phyloP scores from a whole-genome alignment of 2,797 vertebrate species.

The Sebastolobus altivelis region DNA sequence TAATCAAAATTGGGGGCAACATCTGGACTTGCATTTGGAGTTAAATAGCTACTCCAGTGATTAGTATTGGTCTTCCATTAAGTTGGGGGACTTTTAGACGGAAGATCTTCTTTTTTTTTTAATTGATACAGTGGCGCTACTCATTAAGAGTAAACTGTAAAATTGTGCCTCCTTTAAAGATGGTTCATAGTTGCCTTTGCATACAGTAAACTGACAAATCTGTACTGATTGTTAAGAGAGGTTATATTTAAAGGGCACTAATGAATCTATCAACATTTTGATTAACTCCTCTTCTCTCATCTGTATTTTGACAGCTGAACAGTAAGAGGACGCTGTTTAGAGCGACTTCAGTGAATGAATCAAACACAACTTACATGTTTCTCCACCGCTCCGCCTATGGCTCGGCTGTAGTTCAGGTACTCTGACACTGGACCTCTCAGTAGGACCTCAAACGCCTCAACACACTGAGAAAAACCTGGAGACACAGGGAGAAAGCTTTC shows the following conservation, averaged over 20 bases:
- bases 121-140: not conserved
- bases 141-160: not conserved
- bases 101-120: not conserved
- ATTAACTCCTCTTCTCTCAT: not conserved
- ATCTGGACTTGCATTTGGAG: not conserved
- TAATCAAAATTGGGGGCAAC: not conserved
- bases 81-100: no score
- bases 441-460: slow-evolving; percentile 92
- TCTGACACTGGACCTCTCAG: slow-evolving; percentile 89
- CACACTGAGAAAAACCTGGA: slow-evolving; percentile 86
- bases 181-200: not conserved
- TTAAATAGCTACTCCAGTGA: not conserved
- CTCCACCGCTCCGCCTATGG: slow-evolving; percentile 92
- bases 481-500: slow-evolving; percentile 8
- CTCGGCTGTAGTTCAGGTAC: slow-evolving; percentile 90
- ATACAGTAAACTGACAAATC: slow-evolving; percentile 3
- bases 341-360: not conserved
- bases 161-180: not conserved
- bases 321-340: not conserved
- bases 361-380: slow-evolving; percentile 90
- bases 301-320: not conserved
- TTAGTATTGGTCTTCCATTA: not conserved
- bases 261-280: not conserved
- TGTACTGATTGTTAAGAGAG: slow-evolving; percentile 1
- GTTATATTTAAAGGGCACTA: not conserved